Percentiles rank a stretch among this genome's conserved stretches.
phyloP scores from a whole-genome alignment of 1,140 invertebrate species.

The Pachypeltis micranthus region DNA sequence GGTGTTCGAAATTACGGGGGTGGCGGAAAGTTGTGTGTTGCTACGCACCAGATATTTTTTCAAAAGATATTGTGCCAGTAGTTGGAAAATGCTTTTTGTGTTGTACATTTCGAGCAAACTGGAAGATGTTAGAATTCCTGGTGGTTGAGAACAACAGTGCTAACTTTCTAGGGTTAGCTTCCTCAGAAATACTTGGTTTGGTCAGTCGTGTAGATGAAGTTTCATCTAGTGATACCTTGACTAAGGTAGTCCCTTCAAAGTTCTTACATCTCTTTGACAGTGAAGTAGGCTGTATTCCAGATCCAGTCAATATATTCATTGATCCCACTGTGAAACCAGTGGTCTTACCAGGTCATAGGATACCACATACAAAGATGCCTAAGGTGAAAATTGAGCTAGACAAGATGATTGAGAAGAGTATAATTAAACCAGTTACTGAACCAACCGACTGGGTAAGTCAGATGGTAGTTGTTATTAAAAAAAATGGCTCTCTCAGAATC shows the following conservation, averaged over 20 bases:
- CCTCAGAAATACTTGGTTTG: not conserved
- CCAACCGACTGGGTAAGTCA: slow-evolving; percentile 38
- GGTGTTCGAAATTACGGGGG: too few relatives aligned
- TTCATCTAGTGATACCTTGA: slow-evolving; percentile 2
- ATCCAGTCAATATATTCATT: slow-evolving; percentile 9
- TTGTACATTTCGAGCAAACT: slow-evolving; percentile 1
- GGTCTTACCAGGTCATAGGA: slow-evolving; percentile 8
- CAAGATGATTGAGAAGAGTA: slow-evolving; percentile 11
- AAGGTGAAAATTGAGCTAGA: slow-evolving; percentile 13
- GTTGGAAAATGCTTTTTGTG: not conserved
- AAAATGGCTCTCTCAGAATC: slow-evolving; percentile 31
- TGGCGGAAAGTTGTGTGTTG: too few relatives aligned
- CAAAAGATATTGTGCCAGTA: slow-evolving; percentile 4
- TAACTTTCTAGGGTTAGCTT: slow-evolving; percentile 5
- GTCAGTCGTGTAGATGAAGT: not conserved
- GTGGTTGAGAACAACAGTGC: slow-evolving; percentile 10
- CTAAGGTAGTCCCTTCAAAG: not conserved
- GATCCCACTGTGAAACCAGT: slow-evolving; percentile 12
- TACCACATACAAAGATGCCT: slow-evolving; percentile 10
- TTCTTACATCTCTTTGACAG: slow-evolving; percentile 5
- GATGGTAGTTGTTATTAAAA: slow-evolving; percentile 33
- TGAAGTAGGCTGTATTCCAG: slow-evolving; percentile 13
- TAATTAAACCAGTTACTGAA: slow-evolving; percentile 11
- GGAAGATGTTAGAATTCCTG: slow-evolving; percentile 1
- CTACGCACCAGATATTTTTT: too few relatives aligned